Evolutionary conservation across 2,113 vertebrate species (phyloP).

Genomic region (Lophochroa leadbeateri): DNA sequence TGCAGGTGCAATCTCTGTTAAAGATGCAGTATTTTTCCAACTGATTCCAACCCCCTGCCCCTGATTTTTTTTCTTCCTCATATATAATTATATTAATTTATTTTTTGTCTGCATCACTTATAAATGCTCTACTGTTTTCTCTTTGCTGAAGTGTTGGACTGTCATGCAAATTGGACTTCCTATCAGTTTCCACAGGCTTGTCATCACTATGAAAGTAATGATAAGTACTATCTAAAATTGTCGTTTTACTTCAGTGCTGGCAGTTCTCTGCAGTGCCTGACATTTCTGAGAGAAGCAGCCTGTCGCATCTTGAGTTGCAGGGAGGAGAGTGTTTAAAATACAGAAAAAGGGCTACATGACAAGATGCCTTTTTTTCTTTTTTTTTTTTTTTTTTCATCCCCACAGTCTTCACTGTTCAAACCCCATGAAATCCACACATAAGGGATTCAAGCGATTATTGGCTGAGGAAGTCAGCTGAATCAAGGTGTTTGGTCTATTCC

Average conservation of each 20-base stretch:
- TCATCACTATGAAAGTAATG: constrained; percentile 36
- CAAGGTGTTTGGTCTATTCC: background rate
- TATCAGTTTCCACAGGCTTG: constrained; percentile 34
- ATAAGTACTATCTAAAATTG: constrained; percentile 47
- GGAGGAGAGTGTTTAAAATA: constrained; percentile 17
- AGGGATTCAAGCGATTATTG: background rate
- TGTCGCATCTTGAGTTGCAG: background rate
- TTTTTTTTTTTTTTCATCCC: background rate
- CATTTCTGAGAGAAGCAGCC: constrained; percentile 32
- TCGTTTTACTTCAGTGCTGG: constrained; percentile 47
- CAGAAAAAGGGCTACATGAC: background rate
- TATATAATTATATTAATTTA: background rate
- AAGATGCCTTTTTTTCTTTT: background rate
- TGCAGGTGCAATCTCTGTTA: background rate
- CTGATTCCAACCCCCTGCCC: background rate
- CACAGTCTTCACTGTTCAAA: background rate
- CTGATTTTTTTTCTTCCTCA: background rate
- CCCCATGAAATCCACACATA: background rate
- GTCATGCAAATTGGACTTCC: constrained; percentile 22
- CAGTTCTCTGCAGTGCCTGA: constrained; percentile 27
- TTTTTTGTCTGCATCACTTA: constrained; percentile 22
- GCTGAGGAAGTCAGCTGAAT: background rate
- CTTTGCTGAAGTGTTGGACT: constrained; percentile 11
- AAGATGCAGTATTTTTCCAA: background rate
- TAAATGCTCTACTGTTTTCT: constrained; percentile 17